A percentile compares a stretch with the other conserved stretches of the same genome.
Evolutionary conservation across 2,888 invertebrate genomes (phyloP).

Genomic region (Coremacera marginata): DNA sequence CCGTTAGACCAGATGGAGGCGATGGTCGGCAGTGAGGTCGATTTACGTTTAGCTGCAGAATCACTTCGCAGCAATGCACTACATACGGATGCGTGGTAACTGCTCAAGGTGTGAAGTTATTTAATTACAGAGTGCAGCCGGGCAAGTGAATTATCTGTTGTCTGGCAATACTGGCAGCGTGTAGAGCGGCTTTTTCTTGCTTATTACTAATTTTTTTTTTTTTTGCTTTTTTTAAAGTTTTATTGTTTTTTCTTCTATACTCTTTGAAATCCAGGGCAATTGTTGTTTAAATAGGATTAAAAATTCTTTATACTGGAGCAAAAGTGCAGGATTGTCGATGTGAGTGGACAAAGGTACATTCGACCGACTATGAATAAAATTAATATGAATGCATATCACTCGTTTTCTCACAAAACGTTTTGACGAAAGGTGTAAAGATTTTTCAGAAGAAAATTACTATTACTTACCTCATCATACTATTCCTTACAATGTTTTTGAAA

Average conservation of each 20-base stretch:
- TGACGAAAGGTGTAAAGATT: no score
- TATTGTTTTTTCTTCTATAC: no score
- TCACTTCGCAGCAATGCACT: neutral
- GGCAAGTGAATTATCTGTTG: slow-evolving; percentile 19
- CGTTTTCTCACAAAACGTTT: no score
- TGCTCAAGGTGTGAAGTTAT: slow-evolving; percentile 65
- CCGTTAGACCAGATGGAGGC: slow-evolving; percentile 6
- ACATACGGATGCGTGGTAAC: slow-evolving; percentile 40
- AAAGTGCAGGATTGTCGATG: neutral
- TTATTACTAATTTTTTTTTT: no score
- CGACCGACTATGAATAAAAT: no score
- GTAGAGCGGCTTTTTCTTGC: neutral
- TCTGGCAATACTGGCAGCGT: slow-evolving; percentile 24
- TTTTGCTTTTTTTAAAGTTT: no score
- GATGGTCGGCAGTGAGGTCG: neutral
- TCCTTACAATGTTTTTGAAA: no score
- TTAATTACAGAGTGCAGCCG: slow-evolving; percentile 58
- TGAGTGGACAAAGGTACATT: neutral
- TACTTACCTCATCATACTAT: no score
- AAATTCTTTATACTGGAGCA: neutral
- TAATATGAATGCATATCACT: no score
- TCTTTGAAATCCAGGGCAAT: neutral
- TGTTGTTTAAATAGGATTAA: neutral
- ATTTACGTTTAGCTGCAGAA: neutral
- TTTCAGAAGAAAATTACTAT: no score